A percentile compares a stretch with the other conserved stretches of the same genome.
phyloP scores from a whole-genome alignment of 1,140 invertebrate genomes.

The Acromyrmex heyeri region DNA sequence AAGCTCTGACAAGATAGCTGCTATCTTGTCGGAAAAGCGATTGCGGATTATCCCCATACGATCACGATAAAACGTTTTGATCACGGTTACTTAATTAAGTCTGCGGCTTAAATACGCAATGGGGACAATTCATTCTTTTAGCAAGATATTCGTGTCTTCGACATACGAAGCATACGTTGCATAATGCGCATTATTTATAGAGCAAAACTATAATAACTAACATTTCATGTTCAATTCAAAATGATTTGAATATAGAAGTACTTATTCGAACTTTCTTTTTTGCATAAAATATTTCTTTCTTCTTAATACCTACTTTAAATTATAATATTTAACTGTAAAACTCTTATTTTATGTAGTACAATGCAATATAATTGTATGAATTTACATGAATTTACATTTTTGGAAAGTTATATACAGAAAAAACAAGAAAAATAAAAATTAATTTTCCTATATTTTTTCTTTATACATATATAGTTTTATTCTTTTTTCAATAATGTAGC shows the following conservation, averaged over 20 bases:
- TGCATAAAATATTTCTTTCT: not conserved
- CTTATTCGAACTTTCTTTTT: not conserved
- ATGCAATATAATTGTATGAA: not conserved
- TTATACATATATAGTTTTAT: not conserved
- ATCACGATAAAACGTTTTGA: constrained; percentile 76
- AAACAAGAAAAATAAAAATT: not conserved
- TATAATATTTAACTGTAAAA: not conserved
- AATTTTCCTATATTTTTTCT: not conserved
- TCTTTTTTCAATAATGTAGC: not conserved
- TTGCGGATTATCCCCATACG: constrained; percentile 82
- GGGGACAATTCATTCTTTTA: not conserved
- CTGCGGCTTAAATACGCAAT: constrained; percentile 37
- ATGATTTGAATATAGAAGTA: not conserved
- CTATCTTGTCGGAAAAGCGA: constrained; percentile 73
- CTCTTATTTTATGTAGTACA: not conserved
- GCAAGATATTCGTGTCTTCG: not conserved
- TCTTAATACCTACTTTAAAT: not conserved
- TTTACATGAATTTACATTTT: not conserved
- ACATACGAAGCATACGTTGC: not conserved
- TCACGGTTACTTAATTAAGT: constrained; percentile 72
- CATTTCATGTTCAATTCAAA: not conserved
- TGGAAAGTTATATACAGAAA: not conserved
- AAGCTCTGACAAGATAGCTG: constrained; percentile 52
- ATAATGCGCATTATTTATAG: not conserved
- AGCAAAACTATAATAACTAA: not conserved